phyloP scores from a whole-genome alignment of 2,797 vertebrate species.

The Micrastur ruficollis region DNA sequence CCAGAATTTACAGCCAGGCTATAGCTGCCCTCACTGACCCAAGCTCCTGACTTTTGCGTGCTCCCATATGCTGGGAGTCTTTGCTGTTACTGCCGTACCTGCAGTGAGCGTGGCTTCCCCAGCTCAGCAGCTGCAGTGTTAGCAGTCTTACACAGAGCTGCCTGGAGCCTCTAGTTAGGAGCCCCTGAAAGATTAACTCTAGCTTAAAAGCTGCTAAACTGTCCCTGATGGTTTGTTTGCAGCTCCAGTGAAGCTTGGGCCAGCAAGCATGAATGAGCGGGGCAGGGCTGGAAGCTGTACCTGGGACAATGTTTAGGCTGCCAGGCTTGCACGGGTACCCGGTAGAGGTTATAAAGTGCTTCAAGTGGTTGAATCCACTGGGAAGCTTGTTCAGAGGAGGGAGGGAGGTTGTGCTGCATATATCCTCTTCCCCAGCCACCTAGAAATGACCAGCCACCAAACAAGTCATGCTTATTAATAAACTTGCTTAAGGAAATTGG shows the following conservation, averaged over 20 bases:
- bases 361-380: not conserved
- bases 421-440: not conserved
- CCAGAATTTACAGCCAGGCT: not conserved
- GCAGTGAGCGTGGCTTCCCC: not conserved
- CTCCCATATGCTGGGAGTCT: not conserved
- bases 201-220: not conserved
- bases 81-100: not conserved
- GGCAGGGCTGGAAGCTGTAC: not conserved
- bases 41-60: not conserved
- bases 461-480: conserved; percentile 32
- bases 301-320: not conserved
- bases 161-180: not conserved
- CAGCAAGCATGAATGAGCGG: not conserved
- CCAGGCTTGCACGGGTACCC: not conserved
- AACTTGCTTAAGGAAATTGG: conserved; percentile 50
- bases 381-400: not conserved
- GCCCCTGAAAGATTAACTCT: not conserved
- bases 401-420: not conserved
- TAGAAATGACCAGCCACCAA: not conserved
- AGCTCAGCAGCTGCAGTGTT: not conserved
- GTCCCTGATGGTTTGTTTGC: not conserved
- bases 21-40: not conserved
- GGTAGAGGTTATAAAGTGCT: not conserved
- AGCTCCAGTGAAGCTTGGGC: not conserved
- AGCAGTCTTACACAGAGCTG: not conserved